Evolutionary conservation across 1,140 invertebrate species (phyloP).

Genomic region (Paraescarpia echinospica): DNA sequence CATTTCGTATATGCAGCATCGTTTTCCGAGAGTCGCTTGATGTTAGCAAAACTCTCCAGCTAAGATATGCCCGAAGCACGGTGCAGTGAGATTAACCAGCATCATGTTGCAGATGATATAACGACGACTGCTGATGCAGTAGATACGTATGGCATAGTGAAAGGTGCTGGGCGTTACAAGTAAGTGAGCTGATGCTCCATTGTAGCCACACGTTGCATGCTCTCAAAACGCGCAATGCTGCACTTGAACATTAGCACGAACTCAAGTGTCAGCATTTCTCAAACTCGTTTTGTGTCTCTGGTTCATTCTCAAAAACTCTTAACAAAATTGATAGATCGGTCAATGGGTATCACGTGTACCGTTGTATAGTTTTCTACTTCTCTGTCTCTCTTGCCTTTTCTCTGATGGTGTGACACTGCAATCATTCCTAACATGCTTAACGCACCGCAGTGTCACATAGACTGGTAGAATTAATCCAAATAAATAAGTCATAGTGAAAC

Average conservation of each 20-base stretch:
- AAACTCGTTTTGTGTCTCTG: background rate
- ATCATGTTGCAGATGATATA: conserved; percentile 27
- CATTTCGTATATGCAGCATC: background rate
- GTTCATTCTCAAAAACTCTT: background rate
- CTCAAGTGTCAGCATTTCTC: background rate
- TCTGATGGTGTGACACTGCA: background rate
- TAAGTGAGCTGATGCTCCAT: conserved; percentile 20
- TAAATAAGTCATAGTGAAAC: too few species aligned
- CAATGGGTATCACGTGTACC: background rate
- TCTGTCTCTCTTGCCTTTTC: background rate
- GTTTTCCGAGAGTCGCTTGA: background rate
- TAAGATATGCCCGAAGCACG: background rate
- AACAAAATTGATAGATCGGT: background rate
- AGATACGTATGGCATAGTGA: conserved; percentile 68
- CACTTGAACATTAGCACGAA: background rate
- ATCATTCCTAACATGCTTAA: background rate
- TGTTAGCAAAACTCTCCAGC: background rate
- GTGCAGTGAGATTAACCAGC: background rate
- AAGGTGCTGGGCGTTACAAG: conserved; percentile 82
- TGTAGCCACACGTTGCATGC: background rate
- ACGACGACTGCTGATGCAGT: conserved; percentile 27
- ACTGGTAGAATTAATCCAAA: background rate
- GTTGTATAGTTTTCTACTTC: background rate
- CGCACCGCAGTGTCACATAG: background rate
- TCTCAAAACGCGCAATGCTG: background rate